Conservation (phyloP, 1,140 invertebrate genomes). For the Paralvinella palmiformis region DNA sequence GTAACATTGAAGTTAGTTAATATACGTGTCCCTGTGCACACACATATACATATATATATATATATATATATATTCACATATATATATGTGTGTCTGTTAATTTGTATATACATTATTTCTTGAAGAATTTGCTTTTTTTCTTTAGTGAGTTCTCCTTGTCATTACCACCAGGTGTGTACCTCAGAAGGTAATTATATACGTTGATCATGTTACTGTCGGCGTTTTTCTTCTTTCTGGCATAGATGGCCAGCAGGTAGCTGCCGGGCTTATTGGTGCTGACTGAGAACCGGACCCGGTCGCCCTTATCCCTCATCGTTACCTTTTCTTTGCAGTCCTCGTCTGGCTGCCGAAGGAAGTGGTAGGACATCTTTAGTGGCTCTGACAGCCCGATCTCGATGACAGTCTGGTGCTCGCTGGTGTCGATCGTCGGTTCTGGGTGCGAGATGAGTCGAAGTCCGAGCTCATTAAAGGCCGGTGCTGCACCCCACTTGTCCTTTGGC, state of each 20-base stretch:
- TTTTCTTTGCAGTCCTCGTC: constrained; percentile 42
- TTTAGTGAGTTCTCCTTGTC: too few species aligned
- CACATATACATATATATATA: too few species aligned
- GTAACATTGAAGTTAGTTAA: too few species aligned
- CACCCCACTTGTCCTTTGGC: constrained; percentile 31
- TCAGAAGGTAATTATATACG: constrained; percentile 45
- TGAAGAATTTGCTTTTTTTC: too few species aligned
- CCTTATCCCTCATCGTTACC: constrained; percentile 28
- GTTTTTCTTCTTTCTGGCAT: constrained; percentile 30
- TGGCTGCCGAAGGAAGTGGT: constrained; percentile 42
- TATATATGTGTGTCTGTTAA: too few species aligned
- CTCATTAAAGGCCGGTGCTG: constrained; percentile 33
- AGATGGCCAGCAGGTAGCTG: constrained; percentile 45
- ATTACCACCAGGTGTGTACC: constrained; percentile 26
- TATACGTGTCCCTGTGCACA: too few species aligned
- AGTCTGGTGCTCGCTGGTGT: constrained; percentile 20
- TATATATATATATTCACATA: too few species aligned
- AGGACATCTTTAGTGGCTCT: constrained; percentile 32
- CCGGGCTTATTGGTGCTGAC: constrained; percentile 35
- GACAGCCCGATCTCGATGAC: constrained; percentile 34
- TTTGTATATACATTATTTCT: too few species aligned
- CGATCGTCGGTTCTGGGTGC: constrained; percentile 41
- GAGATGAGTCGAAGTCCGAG: constrained; percentile 36
- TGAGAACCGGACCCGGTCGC: constrained; percentile 29
- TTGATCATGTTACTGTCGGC: constrained; percentile 32